These are phyloP conservation scores for Mesocricetus auratus DNA, from an alignment of 2,113 vertebrate genomes.

Conservation along the genomic window DNA sequence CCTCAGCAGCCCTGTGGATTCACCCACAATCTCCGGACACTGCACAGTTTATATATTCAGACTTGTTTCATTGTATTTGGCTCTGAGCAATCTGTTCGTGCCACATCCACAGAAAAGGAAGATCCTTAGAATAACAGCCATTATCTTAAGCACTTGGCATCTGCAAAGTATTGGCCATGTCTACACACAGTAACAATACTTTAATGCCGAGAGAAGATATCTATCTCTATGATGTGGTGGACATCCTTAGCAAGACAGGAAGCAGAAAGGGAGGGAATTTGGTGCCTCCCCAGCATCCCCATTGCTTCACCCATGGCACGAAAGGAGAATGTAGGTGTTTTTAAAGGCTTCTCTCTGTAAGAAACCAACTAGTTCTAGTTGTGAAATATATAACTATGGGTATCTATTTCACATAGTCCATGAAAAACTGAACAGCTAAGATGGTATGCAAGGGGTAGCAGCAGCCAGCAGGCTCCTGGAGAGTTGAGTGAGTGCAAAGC, in stretches of 20 bases:
- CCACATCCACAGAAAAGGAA: conserved; percentile 32
- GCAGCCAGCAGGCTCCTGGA: neutral
- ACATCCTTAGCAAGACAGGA: conserved; percentile 35
- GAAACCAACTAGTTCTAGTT: neutral
- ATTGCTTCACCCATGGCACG: neutral
- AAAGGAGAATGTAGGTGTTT: neutral
- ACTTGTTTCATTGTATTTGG: neutral
- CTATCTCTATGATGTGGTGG: neutral
- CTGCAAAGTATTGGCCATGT: conserved; percentile 60
- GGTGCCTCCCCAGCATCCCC: neutral
- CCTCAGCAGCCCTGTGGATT: neutral
- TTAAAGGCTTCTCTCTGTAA: neutral
- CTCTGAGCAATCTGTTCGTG: neutral
- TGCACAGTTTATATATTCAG: neutral
- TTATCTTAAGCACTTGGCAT: conserved; percentile 1
- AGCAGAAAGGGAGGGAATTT: neutral
- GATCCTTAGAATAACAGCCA: conserved; percentile 54
- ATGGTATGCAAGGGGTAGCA: neutral
- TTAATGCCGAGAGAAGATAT: conserved; percentile 39
- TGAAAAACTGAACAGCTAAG: neutral
- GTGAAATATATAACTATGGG: neutral
- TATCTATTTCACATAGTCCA: neutral
- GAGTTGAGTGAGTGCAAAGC: neutral
- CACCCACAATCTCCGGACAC: neutral
- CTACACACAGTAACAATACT: conserved; percentile 33